These are phyloP conservation scores for Brachionus rubens DNA, from an alignment of 1,140 invertebrate genomes.

Conservation along the genomic window DNA sequence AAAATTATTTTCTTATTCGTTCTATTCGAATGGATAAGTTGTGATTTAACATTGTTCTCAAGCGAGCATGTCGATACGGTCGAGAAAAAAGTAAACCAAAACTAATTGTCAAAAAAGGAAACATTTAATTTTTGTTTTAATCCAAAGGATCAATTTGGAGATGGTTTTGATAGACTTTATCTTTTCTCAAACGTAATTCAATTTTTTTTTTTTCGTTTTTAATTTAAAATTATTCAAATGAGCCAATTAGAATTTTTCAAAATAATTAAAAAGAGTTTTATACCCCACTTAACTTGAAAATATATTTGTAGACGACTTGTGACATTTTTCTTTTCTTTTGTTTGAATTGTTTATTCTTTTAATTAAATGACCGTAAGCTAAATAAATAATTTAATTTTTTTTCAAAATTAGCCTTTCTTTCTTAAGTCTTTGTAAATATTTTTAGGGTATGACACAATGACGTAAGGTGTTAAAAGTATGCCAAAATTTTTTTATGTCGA, in stretches of 20 bases:
- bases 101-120: neutral
- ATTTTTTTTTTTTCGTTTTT: too few species aligned
- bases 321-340: too few species aligned
- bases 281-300: too few species aligned
- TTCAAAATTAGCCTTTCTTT: too few species aligned
- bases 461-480: too few species aligned
- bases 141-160: neutral
- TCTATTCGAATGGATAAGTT: neutral
- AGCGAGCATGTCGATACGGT: neutral
- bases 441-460: too few species aligned
- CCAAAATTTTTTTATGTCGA: too few species aligned
- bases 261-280: neutral
- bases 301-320: too few species aligned
- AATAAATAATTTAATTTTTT: too few species aligned
- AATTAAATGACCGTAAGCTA: too few species aligned
- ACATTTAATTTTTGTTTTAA: neutral
- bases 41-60: constrained; percentile 10
- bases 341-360: too few species aligned
- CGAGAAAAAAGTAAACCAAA: neutral
- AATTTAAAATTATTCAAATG: neutral
- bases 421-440: too few species aligned
- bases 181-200: constrained; percentile 15
- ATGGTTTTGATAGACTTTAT: neutral
- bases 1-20: neutral
- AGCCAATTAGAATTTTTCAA: neutral